Evolutionary conservation across 2,113 vertebrate species (phyloP).

Genomic region (Callorhinus ursinus): DNA sequence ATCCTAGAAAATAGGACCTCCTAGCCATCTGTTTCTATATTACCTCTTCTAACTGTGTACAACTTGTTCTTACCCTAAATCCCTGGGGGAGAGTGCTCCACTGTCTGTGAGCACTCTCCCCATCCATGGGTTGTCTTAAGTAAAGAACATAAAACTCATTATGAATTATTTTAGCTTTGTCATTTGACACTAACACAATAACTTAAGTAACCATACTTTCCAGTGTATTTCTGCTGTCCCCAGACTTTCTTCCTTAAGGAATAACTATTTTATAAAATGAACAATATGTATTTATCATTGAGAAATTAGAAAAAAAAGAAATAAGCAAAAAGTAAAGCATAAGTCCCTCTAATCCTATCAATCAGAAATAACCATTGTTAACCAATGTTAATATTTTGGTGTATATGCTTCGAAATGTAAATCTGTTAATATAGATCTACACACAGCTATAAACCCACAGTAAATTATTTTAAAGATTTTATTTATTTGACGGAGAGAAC

Average conservation of each 20-base stretch:
- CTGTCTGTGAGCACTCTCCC: not conserved
- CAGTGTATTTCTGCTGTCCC: not conserved
- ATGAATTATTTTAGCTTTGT: not conserved
- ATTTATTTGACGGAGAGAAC: not conserved
- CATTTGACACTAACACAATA: not conserved
- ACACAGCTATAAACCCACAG: not conserved
- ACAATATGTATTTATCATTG: not conserved
- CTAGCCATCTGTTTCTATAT: not conserved
- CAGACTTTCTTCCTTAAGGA: not conserved
- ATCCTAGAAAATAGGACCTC: not conserved
- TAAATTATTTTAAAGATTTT: not conserved
- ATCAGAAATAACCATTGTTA: not conserved
- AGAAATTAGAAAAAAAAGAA: not conserved
- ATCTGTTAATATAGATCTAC: not conserved
- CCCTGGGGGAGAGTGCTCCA: not conserved
- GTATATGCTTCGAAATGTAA: not conserved
- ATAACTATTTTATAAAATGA: not conserved
- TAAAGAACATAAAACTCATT: not conserved
- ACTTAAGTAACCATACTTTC: not conserved
- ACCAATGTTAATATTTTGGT: not conserved
- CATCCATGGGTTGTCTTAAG: not conserved
- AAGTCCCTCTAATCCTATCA: not conserved
- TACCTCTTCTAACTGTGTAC: not conserved
- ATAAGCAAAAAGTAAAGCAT: not conserved
- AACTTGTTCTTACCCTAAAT: not conserved